A percentile compares a stretch with the other conserved stretches of the same genome.
Conservation (phyloP, 1,140 invertebrate genomes). For the Leptoteleia sp. region DNA sequence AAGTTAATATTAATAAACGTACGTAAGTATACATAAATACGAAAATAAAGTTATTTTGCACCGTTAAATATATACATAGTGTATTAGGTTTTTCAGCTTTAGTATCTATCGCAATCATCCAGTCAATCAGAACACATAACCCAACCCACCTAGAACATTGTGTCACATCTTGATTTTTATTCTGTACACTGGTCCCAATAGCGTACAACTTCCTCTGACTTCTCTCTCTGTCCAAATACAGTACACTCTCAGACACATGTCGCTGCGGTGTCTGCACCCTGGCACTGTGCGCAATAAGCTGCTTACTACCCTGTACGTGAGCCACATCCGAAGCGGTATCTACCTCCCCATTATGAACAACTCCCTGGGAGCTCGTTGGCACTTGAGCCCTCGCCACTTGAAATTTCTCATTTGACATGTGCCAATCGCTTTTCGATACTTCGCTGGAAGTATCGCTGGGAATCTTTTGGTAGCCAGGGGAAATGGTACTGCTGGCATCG, state of each 20-base stretch:
- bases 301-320: constrained; percentile 78
- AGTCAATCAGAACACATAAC: too few relatives aligned
- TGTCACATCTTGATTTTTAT: constrained; percentile 34
- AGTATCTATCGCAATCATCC: too few relatives aligned
- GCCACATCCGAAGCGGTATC: constrained; percentile 75
- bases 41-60: too few relatives aligned
- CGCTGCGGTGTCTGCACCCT: constrained; percentile 90
- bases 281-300: constrained; percentile 89
- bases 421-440: constrained; percentile 33
- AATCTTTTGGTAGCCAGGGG: constrained; percentile 68
- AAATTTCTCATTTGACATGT: constrained; percentile 46
- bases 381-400: constrained; percentile 58
- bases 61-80: too few relatives aligned
- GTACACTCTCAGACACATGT: constrained; percentile 89
- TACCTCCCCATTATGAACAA: constrained; percentile 69
- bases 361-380: constrained; percentile 45
- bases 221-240: constrained; percentile 83
- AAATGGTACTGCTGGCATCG: constrained; percentile 75
- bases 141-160: constrained; percentile 46
- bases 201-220: constrained; percentile 77
- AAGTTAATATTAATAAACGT: too few relatives aligned
- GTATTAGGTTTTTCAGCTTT: too few relatives aligned
- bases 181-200: constrained; percentile 74
- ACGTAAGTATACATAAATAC: too few relatives aligned
- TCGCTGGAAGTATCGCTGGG: constrained; percentile 71